Evolutionary conservation across 2,113 vertebrate genomes (phyloP), one percentile per base, ranked within the genome.

Genomic region (Tautogolabrus adspersus): DNA sequence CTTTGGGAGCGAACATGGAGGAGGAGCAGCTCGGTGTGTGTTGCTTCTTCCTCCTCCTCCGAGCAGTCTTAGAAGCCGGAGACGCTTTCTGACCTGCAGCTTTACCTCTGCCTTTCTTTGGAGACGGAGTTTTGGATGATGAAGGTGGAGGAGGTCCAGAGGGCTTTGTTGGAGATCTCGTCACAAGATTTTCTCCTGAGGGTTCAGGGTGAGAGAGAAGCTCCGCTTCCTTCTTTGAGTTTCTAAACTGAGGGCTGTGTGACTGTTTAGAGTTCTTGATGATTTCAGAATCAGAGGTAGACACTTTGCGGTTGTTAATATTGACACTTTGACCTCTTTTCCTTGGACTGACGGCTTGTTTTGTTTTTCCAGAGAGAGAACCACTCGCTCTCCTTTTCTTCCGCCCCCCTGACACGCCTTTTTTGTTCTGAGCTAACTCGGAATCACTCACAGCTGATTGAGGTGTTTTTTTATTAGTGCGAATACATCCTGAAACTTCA

Each of bases 1-100:
- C 94, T n/a, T 86, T 91, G 1, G 93, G 93, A 38, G 90, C 77
- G 72, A 95, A 95, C 69, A 95, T 87, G 64, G 87, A 89, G 12
- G 72, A 78, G 1, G 73, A 15, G 30, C 73, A 87, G 40, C 72
- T 59, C 8, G 0, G 22, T 11, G 49, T 87, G 37, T 0, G 64
- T 73, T 87, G 93, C 77, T 89, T 94, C 3, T 66, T 77, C 56
- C 91, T 91, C 8, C 79, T 87, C 85, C 88, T 95, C 5, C 47
- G 47, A 30, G 83, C 62, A 11, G 79, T 88, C 83, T 93, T 94
- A 21, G 68, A 51, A 26, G 74, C 23, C 15, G 85, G 63, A 11
- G 74, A 38, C 1, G 26, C 8, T 87, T 84, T 88, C 26, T 61
- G 77, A 56, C n/a, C 64, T n/a, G 55, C 16, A 5, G 42, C 47